phyloP scores from a whole-genome alignment of 2,888 invertebrate genomes.

The Dryococelus australis region DNA sequence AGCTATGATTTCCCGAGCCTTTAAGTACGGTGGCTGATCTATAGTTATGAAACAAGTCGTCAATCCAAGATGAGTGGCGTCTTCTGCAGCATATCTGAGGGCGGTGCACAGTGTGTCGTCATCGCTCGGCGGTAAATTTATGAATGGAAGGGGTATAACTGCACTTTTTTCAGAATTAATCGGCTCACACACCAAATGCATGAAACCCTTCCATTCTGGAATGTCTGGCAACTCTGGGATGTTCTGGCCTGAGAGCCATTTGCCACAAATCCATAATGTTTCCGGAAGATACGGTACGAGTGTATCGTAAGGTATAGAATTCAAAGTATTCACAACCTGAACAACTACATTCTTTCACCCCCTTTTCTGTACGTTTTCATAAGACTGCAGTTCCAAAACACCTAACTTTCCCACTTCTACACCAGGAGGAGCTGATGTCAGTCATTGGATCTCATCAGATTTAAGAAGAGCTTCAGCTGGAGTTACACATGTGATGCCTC shows the following conservation, averaged over 20 bases:
- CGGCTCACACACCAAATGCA: background rate
- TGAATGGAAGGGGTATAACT: background rate
- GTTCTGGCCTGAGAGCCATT: background rate
- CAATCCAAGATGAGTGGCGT: background rate
- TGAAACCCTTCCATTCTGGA: conserved; percentile 8
- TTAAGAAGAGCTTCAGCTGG: background rate
- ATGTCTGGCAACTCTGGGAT: background rate
- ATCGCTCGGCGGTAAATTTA: background rate
- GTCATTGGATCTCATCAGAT: background rate
- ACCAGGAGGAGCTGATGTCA: background rate
- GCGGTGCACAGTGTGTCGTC: background rate
- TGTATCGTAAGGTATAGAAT: background rate
- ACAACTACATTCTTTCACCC: background rate
- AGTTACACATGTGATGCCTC: background rate
- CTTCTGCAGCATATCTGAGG: background rate
- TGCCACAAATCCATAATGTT: background rate
- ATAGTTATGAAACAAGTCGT: background rate
- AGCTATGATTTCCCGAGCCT: conserved; percentile 17
- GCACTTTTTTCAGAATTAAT: conserved; percentile 12
- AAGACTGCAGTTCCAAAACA: background rate
- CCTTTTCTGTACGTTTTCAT: background rate
- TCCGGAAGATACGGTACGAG: background rate
- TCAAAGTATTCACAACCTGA: background rate
- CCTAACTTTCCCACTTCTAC: background rate
- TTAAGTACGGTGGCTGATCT: background rate